Percentiles rank a stretch among this genome's conserved stretches.
Evolutionary conservation across 2,113 vertebrate species (phyloP).

Genomic region (Pyxicephalus adspersus): DNA sequence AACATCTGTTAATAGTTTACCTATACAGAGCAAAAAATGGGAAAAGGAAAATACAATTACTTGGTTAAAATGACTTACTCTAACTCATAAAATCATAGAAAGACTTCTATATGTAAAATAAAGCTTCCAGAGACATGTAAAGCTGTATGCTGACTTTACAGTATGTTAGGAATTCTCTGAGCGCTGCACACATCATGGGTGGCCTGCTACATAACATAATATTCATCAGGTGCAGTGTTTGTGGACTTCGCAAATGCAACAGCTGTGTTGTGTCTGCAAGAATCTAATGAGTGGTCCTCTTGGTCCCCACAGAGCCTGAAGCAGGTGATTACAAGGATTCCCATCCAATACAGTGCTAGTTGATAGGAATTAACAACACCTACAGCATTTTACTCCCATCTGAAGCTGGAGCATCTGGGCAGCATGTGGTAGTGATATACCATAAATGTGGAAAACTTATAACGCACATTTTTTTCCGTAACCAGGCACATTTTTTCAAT

Average conservation of each 20-base stretch:
- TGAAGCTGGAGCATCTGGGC: not conserved
- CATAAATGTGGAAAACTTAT: not conserved
- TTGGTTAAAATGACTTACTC: no score
- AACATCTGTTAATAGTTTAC: no score
- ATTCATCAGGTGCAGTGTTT: constrained; percentile 51
- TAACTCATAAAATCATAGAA: not conserved
- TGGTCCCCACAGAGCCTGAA: constrained; percentile 28
- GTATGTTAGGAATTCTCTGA: constrained; percentile 43
- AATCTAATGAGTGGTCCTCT: constrained; percentile 12
- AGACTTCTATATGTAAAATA: constrained; percentile 8
- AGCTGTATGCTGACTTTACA: constrained; percentile 42
- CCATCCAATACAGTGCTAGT: constrained; percentile 11
- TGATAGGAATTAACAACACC: constrained; percentile 35
- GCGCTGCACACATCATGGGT: constrained; percentile 45
- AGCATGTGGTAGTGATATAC: constrained; percentile 11
- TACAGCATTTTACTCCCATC: constrained; percentile 3
- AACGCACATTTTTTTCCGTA: no score
- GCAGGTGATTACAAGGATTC: constrained; percentile 25
- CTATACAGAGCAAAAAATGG: no score
- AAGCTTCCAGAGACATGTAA: not conserved
- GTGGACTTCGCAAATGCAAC: constrained; percentile 45
- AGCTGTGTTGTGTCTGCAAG: constrained; percentile 51
- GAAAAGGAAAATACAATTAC: no score
- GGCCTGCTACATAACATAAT: constrained; percentile 32
- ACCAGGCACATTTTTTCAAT: no score